Percentiles rank a stretch among this genome's conserved stretches.
phyloP scores from a whole-genome alignment of 2,888 invertebrate species.

The Scelioninae gen. 1 region DNA sequence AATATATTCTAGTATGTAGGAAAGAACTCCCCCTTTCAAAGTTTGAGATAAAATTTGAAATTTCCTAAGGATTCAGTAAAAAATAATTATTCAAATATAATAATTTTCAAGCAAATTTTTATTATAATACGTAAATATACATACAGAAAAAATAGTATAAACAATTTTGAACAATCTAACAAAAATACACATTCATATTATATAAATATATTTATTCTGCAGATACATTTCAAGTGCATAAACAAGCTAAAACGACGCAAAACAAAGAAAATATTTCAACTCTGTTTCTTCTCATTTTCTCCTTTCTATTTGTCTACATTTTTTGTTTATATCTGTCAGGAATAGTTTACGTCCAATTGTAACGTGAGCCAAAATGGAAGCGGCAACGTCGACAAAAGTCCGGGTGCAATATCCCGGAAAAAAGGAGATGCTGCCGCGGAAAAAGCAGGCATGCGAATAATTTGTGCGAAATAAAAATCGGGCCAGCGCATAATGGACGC shows the following conservation, averaged over 20 bases:
- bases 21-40: no score
- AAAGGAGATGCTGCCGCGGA: conserved; percentile 24
- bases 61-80: no score
- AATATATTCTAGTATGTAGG: no score
- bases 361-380: conserved; percentile 25
- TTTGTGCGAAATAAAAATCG: conserved; percentile 57
- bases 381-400: conserved; percentile 24
- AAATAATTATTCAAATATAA: no score
- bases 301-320: neutral
- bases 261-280: neutral
- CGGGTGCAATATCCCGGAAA: conserved; percentile 40
- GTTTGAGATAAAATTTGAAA: no score
- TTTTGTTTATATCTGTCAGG: conserved; percentile 12
- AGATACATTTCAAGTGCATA: no score
- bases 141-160: no score
- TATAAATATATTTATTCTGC: no score
- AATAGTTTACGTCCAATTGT: conserved; percentile 12
- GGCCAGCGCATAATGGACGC: conserved; percentile 41
- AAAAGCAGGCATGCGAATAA: conserved; percentile 54
- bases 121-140: no score
- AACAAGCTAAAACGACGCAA: neutral
- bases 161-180: no score
- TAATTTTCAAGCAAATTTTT: no score
- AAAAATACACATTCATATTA: no score
- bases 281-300: neutral